Evolutionary conservation across 2,113 vertebrate species (phyloP).

Genomic region (Lampris megalopsis): DNA sequence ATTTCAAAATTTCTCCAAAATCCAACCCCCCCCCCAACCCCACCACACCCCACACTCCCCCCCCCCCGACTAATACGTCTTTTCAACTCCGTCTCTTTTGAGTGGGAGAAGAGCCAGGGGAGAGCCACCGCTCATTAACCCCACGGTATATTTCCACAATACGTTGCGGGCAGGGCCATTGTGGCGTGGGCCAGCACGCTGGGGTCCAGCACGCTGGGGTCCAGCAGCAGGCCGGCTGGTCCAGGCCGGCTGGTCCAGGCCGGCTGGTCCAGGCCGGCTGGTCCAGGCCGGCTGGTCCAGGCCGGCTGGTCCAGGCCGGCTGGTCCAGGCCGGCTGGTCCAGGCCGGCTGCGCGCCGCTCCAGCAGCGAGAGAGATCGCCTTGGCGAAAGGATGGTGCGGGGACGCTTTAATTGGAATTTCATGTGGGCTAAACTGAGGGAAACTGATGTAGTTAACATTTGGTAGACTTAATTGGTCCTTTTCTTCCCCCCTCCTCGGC

Average conservation of each 20-base stretch:
- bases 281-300: constrained; percentile 25
- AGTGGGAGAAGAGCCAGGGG: constrained; percentile 89
- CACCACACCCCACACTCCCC: no score
- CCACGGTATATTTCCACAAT: constrained; percentile 89
- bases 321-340: constrained; percentile 10
- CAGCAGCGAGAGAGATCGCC: constrained; percentile 91
- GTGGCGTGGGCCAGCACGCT: constrained; percentile 89
- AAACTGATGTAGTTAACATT: constrained; percentile 99
- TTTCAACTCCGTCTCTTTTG: constrained; percentile 85
- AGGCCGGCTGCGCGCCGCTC: constrained; percentile 86
- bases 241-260: constrained; percentile 30
- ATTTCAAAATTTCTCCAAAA: no score
- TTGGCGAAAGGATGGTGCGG: constrained; percentile 87
- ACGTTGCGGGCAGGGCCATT: constrained; percentile 89
- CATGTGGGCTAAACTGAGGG: constrained; percentile 95
- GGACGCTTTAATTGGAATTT: constrained; percentile 99
- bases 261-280: constrained; percentile 67
- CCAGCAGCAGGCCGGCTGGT: background rate
- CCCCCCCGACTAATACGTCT: constrained; percentile 84
- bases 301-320: constrained; percentile 68
- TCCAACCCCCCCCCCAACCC: no score
- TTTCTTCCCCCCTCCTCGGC: constrained; percentile 85
- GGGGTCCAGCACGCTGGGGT: constrained; percentile 85
- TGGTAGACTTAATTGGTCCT: constrained; percentile 99
- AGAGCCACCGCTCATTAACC: constrained; percentile 98